Percentiles rank a stretch among this genome's conserved stretches.
phyloP scores from a whole-genome alignment of 2,113 vertebrate genomes.

The Pelecanus crispus region DNA sequence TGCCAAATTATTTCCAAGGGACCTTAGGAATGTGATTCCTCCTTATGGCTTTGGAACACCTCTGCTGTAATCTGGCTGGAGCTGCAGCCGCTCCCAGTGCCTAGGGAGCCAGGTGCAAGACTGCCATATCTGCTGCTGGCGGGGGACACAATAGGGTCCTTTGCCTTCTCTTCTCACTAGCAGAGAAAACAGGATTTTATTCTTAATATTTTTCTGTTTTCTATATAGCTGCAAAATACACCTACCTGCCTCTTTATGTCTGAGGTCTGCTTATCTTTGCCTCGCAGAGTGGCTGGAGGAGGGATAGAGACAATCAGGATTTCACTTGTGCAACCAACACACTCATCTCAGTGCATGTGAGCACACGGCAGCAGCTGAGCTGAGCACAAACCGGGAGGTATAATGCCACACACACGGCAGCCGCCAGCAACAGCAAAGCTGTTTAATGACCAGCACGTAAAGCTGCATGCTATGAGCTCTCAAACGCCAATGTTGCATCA shows the following conservation, averaged over 20 bases:
- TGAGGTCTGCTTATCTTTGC: background rate
- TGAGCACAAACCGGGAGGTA: background rate
- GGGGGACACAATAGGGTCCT: background rate
- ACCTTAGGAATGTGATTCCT: background rate
- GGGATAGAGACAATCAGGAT: background rate
- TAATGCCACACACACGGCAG: accelerated
- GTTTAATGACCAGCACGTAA: accelerated
- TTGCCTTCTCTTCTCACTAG: background rate
- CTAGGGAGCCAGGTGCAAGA: background rate
- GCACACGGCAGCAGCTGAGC: background rate
- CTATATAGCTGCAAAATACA: background rate
- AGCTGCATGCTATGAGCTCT: background rate
- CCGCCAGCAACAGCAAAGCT: background rate
- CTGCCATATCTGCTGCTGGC: background rate
- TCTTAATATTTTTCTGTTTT: background rate
- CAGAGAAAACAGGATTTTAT: background rate
- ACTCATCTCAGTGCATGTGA: background rate
- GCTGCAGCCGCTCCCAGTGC: background rate
- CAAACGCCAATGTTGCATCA: background rate
- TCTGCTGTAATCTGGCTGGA: background rate
- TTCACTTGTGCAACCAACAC: background rate
- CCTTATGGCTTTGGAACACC: background rate
- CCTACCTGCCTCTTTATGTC: background rate
- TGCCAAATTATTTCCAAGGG: background rate
- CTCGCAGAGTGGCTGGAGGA: background rate